Evolutionary conservation across 2,888 invertebrate species (phyloP), one percentile per base, ranked within the genome.

Genomic region (Athrips mouffetella): DNA sequence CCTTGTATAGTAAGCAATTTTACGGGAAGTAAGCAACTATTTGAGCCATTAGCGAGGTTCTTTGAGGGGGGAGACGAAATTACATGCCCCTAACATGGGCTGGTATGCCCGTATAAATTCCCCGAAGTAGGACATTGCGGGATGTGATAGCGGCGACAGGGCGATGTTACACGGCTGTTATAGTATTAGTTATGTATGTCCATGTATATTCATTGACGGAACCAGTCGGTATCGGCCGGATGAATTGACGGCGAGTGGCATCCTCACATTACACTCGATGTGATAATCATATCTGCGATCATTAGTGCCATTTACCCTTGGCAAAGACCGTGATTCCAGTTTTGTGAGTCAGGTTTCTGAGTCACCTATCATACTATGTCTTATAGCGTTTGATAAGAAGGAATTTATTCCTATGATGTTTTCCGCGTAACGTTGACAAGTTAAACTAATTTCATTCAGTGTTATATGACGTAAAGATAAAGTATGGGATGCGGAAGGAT

Each of bases 271-370:
- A 20, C 44, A 44, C 27, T 18, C 15, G 44, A 44, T 18, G 44
- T 31, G 31, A 44, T 44, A 44, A 44, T 44, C 44, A 44, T 31
- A 44, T 31, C 44, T 30, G 11, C 31, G 21, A 44, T 44, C 44
- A 44, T 44, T 31, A 44, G 44, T 31, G 31, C 21, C 30, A 31
- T 30, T 31, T 44, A 44, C 44, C 44, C 44, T 44, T 44, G 44
- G 13, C 44, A 44, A 3, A 41, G 41, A 41, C 41, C 41, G 41
- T 44, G 44, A 44, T 44, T 44, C 31, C 44, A 44, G 21, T 16
- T 41, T 41, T 20, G 20, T 35, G 16, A 18, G 20, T 18, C 37
- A 37, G 21, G 21, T 6, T 39, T 21, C 21, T 39, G 41, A 27
- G 13, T 27, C 27, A 41, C 20, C n/a, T 5, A n/a, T 20, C 1